Conservation (phyloP, 2,113 vertebrate genomes). For the Recurvirostra avosetta region DNA sequence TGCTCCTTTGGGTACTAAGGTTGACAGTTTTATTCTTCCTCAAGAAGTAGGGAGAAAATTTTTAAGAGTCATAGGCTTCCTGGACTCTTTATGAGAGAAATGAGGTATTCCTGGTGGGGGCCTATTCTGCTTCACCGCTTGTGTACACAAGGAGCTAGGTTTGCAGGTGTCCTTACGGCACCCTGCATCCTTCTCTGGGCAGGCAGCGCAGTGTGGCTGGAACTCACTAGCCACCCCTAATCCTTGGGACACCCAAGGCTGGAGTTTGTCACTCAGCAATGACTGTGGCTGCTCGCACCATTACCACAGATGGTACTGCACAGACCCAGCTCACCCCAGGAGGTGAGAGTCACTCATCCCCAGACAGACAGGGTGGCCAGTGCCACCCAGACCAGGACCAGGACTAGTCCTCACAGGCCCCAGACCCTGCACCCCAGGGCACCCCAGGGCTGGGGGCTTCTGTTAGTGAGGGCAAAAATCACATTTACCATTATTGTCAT, state of each 20-base stretch:
- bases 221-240: neutral
- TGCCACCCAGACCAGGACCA: neutral
- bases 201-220: neutral
- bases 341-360: neutral
- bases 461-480: neutral
- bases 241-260: neutral
- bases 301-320: fast-evolving
- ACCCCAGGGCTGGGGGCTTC: fast-evolving
- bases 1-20: neutral
- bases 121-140: neutral
- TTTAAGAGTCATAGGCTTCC: neutral
- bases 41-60: neutral
- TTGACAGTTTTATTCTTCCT: neutral
- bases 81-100: neutral
- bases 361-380: fast-evolving
- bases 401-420: no score
- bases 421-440: neutral
- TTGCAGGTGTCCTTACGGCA: neutral
- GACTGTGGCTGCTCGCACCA: fast-evolving
- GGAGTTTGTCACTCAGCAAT: neutral
- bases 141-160: neutral
- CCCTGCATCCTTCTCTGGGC: neutral
- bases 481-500: no score
- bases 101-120: neutral
- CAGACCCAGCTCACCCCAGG: neutral